phyloP scores from a whole-genome alignment of 2,888 invertebrate genomes.

The Gnatocerus cornutus region DNA sequence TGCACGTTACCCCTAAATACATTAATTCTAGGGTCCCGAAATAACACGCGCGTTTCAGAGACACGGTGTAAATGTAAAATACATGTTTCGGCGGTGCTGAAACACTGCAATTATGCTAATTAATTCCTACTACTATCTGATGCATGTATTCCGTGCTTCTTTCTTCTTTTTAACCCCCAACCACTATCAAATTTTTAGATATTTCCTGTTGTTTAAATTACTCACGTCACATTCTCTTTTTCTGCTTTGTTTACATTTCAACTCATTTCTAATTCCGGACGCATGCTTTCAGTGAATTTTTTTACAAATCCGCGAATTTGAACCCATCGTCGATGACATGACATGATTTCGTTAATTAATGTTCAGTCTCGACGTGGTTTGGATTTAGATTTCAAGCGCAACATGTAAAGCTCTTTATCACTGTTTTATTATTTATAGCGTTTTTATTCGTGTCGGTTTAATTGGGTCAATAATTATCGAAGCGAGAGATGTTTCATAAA shows the following conservation, averaged over 20 bases:
- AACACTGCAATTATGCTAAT: slow-evolving; percentile 52
- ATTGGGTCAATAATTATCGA: slow-evolving; percentile 12
- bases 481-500: slow-evolving; percentile 21
- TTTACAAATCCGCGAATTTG: slow-evolving; percentile 8
- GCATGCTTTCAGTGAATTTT: slow-evolving; percentile 10
- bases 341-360: slow-evolving; percentile 28
- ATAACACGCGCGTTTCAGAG: slow-evolving; percentile 48
- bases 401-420: slow-evolving; percentile 18
- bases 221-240: slow-evolving; percentile 6
- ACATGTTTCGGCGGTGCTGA: slow-evolving; percentile 42
- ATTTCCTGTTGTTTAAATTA: slow-evolving; percentile 30
- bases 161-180: slow-evolving; percentile 30
- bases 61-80: slow-evolving; percentile 50
- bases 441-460: slow-evolving; percentile 31
- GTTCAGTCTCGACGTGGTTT: not conserved
- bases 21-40: slow-evolving; percentile 42
- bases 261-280: slow-evolving; percentile 10
- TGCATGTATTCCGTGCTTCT: slow-evolving; percentile 50
- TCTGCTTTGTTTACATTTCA: slow-evolving; percentile 4
- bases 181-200: slow-evolving; percentile 42
- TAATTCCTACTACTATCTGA: slow-evolving; percentile 49
- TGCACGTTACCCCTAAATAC: slow-evolving; percentile 40
- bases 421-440: slow-evolving; percentile 16
- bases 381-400: not conserved
- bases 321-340: slow-evolving; percentile 11